Base-by-base conservation (phyloP, 2,888 invertebrate species). In the Pharmacophagus antenor region DNA sequence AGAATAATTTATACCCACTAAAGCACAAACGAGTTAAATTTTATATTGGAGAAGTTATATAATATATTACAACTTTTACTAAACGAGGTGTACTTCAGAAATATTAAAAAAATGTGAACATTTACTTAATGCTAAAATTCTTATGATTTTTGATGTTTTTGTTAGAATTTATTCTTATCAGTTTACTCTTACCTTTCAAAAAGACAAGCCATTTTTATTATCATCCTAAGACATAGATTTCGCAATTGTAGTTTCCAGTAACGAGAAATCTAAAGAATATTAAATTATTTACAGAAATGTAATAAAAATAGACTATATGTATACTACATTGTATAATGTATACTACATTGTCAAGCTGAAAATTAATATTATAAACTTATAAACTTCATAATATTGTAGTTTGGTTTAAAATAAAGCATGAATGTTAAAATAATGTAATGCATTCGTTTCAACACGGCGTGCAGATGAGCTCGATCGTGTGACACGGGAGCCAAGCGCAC, bases 1-100 rank as follows among this genome's bases (percentile, higher is more conserved):
- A 77, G 80, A 84, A 88, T 84, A 85, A 81, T 84, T 87, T 84
- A 82, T 80, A 72, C 77, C 73, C 73, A 78, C 49, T 60, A 50
- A 46, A 60, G 56, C 80, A 82, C 77, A 74, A 79, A 76, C 74
- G 72, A 74, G 70, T 70, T 68, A 65, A 68, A 63, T 65, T 67
- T 66, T 62, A 51, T 62, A 57, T 66, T 61, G 51, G 50, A 27
- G 3, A 56, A 56, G 51, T 60, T 60, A 56, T 56, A 56, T 51
- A 25, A 50, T 55, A n/a, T n/a, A n/a, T n/a, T n/a, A n/a, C n/a
- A n/a, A 37, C 50, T 51, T 48, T 56, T 48, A 56, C 61, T 58
- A 27, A 31, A 50, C 55, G 31, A 55, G n/a, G 37, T 7, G 1
- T 27, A 4, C n/a, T n/a, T 4, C 37, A 37, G n/a, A 37, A 37